These are phyloP conservation scores for Eonycteris spelaea DNA, from an alignment of 2,113 vertebrate genomes.

Conservation along the genomic window DNA sequence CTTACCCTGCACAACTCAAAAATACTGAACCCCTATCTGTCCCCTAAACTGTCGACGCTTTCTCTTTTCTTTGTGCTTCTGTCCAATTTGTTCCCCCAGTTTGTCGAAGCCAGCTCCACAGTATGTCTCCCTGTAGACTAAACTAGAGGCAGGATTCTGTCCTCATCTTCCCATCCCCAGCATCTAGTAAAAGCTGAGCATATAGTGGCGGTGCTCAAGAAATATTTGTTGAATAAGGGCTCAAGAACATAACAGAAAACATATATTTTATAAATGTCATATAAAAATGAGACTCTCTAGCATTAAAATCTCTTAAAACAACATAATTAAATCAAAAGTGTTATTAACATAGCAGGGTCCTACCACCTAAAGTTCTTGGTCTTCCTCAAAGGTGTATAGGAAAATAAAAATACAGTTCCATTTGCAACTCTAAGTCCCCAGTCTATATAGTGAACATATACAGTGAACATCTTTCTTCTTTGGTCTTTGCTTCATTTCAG, in stretches of 20 bases:
- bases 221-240: not conserved
- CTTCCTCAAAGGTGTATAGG: not conserved
- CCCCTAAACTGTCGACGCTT: not conserved
- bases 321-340: not conserved
- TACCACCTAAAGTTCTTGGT: not conserved
- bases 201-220: not conserved
- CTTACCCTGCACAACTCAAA: not conserved
- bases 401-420: not conserved
- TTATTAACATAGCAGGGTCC: not conserved
- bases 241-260: not conserved
- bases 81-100: not conserved
- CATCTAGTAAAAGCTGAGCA: not conserved
- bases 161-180: not conserved
- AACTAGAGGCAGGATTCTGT: not conserved
- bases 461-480: not conserved
- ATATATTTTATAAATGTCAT: not conserved
- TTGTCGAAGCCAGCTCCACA: not conserved
- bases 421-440: not conserved
- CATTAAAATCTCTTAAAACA: not conserved
- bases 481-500: not conserved
- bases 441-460: not conserved
- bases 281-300: not conserved
- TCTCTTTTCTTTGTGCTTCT: not conserved
- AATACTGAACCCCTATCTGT: not conserved
- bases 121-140: not conserved